Conservation (phyloP, 1,140 invertebrate genomes). For the Ganaspis sp. region DNA sequence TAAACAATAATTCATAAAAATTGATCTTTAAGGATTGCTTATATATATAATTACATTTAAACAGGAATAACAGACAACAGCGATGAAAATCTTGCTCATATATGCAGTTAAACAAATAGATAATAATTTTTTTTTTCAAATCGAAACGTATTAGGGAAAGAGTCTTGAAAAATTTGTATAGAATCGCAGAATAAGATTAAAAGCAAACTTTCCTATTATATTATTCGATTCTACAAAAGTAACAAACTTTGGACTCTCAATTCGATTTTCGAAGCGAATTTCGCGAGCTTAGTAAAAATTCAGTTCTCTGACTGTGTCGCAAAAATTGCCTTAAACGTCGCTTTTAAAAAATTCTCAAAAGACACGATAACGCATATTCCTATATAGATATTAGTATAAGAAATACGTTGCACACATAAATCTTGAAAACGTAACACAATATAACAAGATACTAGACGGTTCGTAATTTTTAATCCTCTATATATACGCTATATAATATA, state of each 20-base stretch:
- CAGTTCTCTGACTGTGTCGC: background rate
- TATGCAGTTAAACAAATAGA: constrained; percentile 46
- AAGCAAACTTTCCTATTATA: constrained; percentile 20
- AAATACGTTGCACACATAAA: constrained; percentile 23
- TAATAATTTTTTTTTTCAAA: background rate
- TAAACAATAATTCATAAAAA: background rate
- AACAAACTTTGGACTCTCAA: constrained; percentile 13
- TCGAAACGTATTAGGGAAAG: constrained; percentile 27
- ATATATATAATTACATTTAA: constrained; percentile 14
- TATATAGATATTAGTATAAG: constrained; percentile 10
- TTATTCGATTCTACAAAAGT: constrained; percentile 18
- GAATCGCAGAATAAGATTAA: background rate
- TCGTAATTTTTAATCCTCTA: constrained; percentile 7
- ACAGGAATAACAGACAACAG: constrained; percentile 21
- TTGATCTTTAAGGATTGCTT: background rate
- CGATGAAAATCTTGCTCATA: constrained; percentile 31
- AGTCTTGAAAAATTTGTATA: background rate
- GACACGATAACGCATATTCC: background rate
- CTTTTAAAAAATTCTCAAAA: background rate
- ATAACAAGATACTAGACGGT: constrained; percentile 26
- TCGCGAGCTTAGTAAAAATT: constrained; percentile 5
- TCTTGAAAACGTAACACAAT: constrained; percentile 25
- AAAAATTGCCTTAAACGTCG: background rate
- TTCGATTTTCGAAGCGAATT: constrained; percentile 16
- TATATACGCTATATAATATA: constrained; percentile 28